Percentiles rank a stretch among this genome's conserved stretches.
Conservation (phyloP, 1,140 invertebrate species). For the Listronotus oregonensis region DNA sequence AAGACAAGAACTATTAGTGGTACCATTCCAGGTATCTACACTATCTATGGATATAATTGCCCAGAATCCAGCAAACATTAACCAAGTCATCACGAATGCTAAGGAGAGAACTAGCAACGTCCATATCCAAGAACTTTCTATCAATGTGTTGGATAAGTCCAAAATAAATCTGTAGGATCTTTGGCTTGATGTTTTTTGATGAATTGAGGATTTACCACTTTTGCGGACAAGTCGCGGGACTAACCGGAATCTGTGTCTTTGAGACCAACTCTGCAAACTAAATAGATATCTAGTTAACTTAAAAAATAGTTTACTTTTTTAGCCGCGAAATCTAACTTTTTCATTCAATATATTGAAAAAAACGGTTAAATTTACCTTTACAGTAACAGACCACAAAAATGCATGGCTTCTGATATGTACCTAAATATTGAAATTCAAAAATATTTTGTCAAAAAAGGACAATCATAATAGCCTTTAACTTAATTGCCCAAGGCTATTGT, state of each 20-base stretch:
- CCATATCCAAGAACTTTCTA: constrained; percentile 66
- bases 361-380: too few species aligned
- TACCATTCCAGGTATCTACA: constrained; percentile 40
- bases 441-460: too few species aligned
- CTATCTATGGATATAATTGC: constrained; percentile 47
- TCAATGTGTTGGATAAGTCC: constrained; percentile 66
- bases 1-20: constrained; percentile 35
- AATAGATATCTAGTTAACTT: constrained; percentile 4
- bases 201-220: constrained; percentile 37
- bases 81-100: constrained; percentile 45
- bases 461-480: too few species aligned
- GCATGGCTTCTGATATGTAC: too few species aligned
- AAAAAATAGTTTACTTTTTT: too few species aligned
- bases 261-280: constrained; percentile 30
- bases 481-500: too few species aligned
- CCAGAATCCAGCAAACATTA: constrained; percentile 47
- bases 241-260: constrained; percentile 21
- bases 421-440: too few species aligned
- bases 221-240: constrained; percentile 35
- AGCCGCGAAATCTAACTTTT: too few species aligned
- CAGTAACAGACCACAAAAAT: too few species aligned
- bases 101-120: constrained; percentile 59
- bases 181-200: constrained; percentile 25
- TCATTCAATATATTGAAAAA: too few species aligned
- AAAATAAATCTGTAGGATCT: constrained; percentile 27